Conservation (phyloP, 2,113 vertebrate genomes). For the Stegostoma tigrinum region DNA sequence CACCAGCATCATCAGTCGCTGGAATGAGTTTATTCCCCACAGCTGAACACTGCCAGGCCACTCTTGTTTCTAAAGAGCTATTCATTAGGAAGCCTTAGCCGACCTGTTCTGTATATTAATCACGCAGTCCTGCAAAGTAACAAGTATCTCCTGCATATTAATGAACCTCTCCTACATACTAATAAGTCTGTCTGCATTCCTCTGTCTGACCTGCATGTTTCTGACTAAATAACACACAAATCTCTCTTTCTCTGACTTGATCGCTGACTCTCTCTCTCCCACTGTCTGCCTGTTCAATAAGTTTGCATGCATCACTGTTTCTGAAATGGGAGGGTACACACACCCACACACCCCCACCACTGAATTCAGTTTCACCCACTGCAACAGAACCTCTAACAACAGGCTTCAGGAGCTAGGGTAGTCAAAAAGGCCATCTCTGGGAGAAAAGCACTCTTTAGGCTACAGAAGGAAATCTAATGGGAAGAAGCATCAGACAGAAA, state of each 20-base stretch:
- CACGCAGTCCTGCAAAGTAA: too few species aligned
- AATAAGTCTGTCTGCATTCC: background rate
- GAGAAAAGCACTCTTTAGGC: too few species aligned
- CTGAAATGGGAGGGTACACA: background rate
- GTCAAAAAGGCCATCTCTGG: too few species aligned
- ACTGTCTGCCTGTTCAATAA: background rate
- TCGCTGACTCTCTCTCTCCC: background rate
- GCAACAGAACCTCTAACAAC: too few species aligned
- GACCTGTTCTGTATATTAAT: background rate
- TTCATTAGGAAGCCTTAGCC: background rate
- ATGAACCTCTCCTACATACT: background rate
- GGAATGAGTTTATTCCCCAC: background rate
- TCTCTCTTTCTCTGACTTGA: constrained; percentile 35
- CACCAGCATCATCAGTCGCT: background rate
- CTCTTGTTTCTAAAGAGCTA: background rate
- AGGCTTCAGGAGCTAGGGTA: too few species aligned
- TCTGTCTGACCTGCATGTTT: background rate
- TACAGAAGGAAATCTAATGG: too few species aligned
- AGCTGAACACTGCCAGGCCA: background rate
- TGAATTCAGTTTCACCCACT: background rate
- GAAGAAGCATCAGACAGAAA: too few species aligned
- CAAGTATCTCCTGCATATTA: background rate
- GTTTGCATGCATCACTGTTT: background rate
- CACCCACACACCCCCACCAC: too few species aligned
- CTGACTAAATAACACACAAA: background rate